Evolutionary conservation across 2,113 vertebrate species (phyloP), one percentile per base, ranked within the genome.

Genomic region (Thomomys bottae): DNA sequence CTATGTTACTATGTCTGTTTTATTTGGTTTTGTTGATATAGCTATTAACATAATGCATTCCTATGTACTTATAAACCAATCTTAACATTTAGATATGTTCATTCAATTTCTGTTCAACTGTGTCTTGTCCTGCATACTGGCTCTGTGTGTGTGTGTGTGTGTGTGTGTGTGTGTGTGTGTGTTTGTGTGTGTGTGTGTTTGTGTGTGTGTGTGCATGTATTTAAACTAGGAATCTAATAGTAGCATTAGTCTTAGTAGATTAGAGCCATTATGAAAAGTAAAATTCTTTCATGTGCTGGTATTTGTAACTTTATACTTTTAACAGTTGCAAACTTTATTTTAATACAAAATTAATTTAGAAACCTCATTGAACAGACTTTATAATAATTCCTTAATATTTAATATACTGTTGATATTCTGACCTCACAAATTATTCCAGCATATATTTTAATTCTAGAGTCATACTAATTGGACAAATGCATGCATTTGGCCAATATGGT

Each of bases 31-130:
- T 73, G 8, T 54, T 54, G 49, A 54, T 4, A 15, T 54, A 54
- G 15, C 14, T 4, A 54, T 54, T 54, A 54, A 54, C 1, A 66
- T 59, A 61, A 70, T 71, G 6, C 75, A 77, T 77, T 6, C 21
- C 34, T 12, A 26, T 17, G 5, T 70, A 66, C 4, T 23, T 11
- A 57, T 91, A 3, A 77, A 21, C 2, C 30, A 18, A 4, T 88
- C 83, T 91, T 30, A 75, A 80, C 10, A 67, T 24, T 45, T 86
- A 89, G 20, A 68, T 75, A 34, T 87, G 81, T 71, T n/a, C 59
- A 2, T 75, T 30, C 49, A 61, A 59, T 68, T 78, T 73, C 91
- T 9, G 14, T 26, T 24, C 42, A 61, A 30, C 23, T 63, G 18
- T 54, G 18, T 54, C 11, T 17, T 54, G 14, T 54, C 49, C 49